These are phyloP conservation scores for Nesidiocoris tenuis DNA, from an alignment of 2,888 invertebrate species.

Conservation along the genomic window DNA sequence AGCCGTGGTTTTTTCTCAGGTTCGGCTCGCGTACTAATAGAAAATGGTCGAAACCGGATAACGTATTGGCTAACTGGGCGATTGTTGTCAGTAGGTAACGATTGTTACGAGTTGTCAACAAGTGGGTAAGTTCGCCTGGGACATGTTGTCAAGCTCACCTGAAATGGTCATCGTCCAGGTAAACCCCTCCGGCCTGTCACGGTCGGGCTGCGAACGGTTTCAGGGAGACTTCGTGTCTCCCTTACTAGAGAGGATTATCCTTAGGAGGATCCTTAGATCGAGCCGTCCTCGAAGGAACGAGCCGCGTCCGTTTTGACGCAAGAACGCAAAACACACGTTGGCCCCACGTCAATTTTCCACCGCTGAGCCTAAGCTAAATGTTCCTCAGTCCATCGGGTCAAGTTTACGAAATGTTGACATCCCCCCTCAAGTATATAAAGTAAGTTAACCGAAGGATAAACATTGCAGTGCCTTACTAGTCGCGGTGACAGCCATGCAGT, in stretches of 20 bases:
- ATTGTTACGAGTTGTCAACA: background rate
- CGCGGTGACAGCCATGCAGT: conserved; percentile 5
- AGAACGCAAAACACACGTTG: conserved; percentile 13
- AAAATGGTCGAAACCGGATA: too few species aligned
- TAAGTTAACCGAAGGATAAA: conserved; percentile 16
- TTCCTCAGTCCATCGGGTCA: background rate
- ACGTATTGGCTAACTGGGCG: too few species aligned
- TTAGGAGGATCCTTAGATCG: too few species aligned
- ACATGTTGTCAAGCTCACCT: background rate
- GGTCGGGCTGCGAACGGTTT: background rate
- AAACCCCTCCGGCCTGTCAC: background rate
- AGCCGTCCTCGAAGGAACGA: conserved; percentile 1
- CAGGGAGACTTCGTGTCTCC: background rate
- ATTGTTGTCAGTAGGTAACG: background rate
- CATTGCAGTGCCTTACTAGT: background rate
- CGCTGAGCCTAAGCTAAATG: conserved; percentile 14
- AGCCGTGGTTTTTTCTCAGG: too few species aligned
- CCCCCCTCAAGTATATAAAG: conserved; percentile 16
- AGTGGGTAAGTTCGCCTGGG: too few species aligned
- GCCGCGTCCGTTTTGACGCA: conserved; percentile 25
- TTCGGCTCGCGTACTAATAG: too few species aligned
- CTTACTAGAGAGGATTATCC: background rate
- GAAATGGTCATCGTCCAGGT: background rate
- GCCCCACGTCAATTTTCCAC: conserved; percentile 13
- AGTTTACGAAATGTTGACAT: background rate